Base-by-base conservation (phyloP, 2,888 invertebrate genomes). In the Heteropelma amictum region DNA sequence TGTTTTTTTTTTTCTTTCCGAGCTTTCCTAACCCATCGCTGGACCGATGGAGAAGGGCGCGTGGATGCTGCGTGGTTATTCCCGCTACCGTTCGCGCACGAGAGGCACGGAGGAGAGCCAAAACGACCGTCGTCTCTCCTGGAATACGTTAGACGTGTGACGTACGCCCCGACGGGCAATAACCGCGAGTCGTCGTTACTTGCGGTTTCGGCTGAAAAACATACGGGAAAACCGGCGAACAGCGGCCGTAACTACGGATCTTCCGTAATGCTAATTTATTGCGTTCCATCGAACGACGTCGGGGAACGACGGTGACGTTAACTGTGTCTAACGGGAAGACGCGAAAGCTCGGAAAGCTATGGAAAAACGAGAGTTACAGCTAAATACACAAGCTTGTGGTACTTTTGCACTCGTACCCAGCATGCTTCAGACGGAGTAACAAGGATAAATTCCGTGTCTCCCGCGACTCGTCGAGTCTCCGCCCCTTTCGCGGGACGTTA, bases 221-320 rank as follows among this genome's bases (percentile, higher is more conserved):
- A 76, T 47, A 42, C 35, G 47, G 45, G 70, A 54, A 40, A 73
- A 49, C 63, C 58, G 63, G 33, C 70, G 58, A 49, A 26, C 35
- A 70, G 70, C 49, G 69, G 60, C 81, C 84, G 80, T 85, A 87
- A 86, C 84, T 85, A 84, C 75, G 84, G 84, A 86, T 87, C 83
- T 82, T 80, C n/a, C 73, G 81, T 87, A 87, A 87, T 85, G 83
- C 82, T 87, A 84, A 87, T 87, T 87, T 87, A 86, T 83, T 84
- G 76, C 74, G 77, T 74, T 83, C 82, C 80, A 81, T 84, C 80
- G 78, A 76, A 54, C 67, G 67, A 56, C 56, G 14, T 14, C 12
- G 56, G 21, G 77, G 76, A 71, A 21, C 45, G 19, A 42, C 47
- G 77, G 74, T 79, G 80, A 78, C 82, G 81, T 84, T 84, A 84